Evolutionary conservation across 2,888 invertebrate genomes (phyloP).

Genomic region (Drosophila tripunctata): DNA sequence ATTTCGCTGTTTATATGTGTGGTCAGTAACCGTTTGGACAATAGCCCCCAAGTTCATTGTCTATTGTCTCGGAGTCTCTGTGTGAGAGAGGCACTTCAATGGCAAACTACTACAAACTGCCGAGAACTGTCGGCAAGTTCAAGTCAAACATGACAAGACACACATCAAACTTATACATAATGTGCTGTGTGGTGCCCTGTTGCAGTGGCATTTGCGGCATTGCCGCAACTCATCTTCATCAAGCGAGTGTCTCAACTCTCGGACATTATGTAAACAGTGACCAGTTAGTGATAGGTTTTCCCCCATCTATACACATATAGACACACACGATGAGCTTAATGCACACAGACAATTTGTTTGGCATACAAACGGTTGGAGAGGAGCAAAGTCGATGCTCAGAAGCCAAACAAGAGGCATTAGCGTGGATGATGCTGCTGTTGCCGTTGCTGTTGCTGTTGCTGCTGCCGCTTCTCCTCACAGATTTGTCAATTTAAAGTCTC

Average conservation of each 20-base stretch:
- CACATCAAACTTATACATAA: conserved; percentile 66
- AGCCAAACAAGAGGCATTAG: conserved; percentile 62
- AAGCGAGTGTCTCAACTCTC: conserved; percentile 29
- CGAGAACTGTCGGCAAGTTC: conserved; percentile 55
- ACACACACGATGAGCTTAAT: conserved; percentile 39
- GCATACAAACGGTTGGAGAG: conserved; percentile 40
- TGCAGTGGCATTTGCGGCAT: too few species aligned
- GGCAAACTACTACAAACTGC: too few species aligned
- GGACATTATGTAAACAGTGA: conserved; percentile 58
- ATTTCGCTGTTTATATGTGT: conserved; percentile 8
- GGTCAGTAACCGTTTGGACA: conserved; percentile 24
- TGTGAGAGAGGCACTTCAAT: conserved; percentile 22
- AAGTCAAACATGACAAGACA: conserved; percentile 69
- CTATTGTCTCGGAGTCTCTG: neutral
- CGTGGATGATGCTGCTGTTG: conserved; percentile 27
- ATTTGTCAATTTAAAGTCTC: conserved; percentile 61
- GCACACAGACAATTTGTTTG: conserved; percentile 65
- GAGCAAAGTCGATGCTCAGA: conserved; percentile 45
- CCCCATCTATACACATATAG: conserved; percentile 14
- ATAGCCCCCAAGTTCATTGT: neutral
- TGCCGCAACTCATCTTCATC: conserved; percentile 47
- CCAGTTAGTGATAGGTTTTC: conserved; percentile 49
- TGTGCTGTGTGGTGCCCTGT: conserved; percentile 39
- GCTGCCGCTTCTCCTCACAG: conserved; percentile 14
- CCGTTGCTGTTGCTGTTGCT: neutral